Base-by-base conservation (phyloP, 1,140 invertebrate species). In the Telenomus remus region DNA sequence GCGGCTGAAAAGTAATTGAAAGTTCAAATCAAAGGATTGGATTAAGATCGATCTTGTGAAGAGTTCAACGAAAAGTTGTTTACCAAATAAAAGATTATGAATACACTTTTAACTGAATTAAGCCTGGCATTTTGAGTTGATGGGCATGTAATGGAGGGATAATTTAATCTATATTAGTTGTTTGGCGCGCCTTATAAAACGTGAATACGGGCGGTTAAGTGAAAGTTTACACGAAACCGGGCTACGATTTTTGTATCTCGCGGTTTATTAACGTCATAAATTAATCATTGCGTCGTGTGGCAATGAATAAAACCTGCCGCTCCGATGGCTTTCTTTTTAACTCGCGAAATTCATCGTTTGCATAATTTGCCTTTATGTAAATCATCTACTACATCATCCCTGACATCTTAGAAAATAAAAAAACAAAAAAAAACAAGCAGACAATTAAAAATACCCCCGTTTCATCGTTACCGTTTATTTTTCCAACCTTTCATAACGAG, bases 171-270 rank as follows among this genome's bases (percentile, higher is more conserved):
- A 51, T 53, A 68, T 59, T 59, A 46, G 54, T 49, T 46, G 47
- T 56, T n/a, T 12, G 42, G 19, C 55, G 47, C 42, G 42, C 1
- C 11, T 14, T 47, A 35, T 4, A 65, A 49, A 33, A 0, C 10
- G 12, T 10, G n/a, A 27, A 3, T 51, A n/a, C 37, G 60, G 13
- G 16, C 48, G 19, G 48, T 61, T n/a, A 61, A 69, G 56, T 69
- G 56, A 70, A 70, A 61, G 57, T 56, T 35, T 50, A 34, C 49
- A 49, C 19, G 50, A 69, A 69, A 60, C 14, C 33, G 16, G 43
- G 43, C 42, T 12, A 42, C 11, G 4, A 60, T 60, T 60, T 60
- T 69, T 60, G 42, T 42, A 4, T 37, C 16, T 12, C 12, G 27
- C 15, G 7, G 10, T 50, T 43, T 51, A 50, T 44, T 42, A 27